Evolutionary conservation across 2,797 vertebrate genomes (phyloP).

Genomic region (Lacerta agilis): DNA sequence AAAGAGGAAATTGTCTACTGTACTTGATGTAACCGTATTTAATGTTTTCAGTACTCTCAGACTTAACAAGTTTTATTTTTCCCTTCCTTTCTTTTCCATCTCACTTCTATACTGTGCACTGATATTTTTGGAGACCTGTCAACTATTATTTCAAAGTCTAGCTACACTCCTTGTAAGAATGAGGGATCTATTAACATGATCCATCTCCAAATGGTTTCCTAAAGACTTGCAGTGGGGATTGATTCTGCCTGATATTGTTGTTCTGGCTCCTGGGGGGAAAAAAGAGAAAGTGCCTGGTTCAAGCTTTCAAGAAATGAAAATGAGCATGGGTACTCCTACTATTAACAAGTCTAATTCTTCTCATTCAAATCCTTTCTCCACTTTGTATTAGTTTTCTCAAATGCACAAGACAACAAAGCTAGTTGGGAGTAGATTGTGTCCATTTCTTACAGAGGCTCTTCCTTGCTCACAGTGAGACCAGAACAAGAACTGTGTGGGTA

Average conservation of each 20-base stretch:
- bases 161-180: background rate
- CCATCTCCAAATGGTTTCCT: background rate
- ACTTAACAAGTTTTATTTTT: background rate
- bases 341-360: background rate
- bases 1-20: background rate
- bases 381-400: background rate
- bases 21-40: background rate
- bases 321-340: background rate
- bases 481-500: background rate
- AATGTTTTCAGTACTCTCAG: background rate
- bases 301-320: background rate
- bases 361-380: background rate
- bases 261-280: background rate
- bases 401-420: background rate
- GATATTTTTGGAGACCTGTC: background rate
- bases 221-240: background rate
- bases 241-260: background rate
- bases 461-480: background rate
- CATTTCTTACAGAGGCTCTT: background rate
- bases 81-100: background rate
- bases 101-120: background rate
- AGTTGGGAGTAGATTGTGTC: background rate
- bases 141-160: background rate
- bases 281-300: background rate
- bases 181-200: background rate